Conservation (phyloP, 2,888 invertebrate species). For the Dendrolimus houi region DNA sequence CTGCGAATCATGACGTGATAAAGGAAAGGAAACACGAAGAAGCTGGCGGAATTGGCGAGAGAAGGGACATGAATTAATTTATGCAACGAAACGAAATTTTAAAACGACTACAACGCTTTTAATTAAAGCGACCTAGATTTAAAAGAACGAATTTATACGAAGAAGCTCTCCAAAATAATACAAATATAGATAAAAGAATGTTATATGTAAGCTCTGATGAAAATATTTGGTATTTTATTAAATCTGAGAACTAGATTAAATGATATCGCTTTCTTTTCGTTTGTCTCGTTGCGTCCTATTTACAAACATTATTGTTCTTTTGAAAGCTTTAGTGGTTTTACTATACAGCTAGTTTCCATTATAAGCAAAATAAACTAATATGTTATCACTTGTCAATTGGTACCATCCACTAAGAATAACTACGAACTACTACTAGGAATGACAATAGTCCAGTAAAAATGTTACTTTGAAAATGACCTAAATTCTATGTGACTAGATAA, state of each 20-base stretch:
- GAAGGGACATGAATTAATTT: slow-evolving; percentile 2
- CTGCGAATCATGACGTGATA: slow-evolving; percentile 19
- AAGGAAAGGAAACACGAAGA: slow-evolving; percentile 18
- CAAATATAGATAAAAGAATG: slow-evolving; percentile 4
- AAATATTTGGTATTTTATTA: neutral
- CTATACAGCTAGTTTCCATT: too few relatives aligned
- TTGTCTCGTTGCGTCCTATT: neutral
- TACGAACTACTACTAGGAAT: too few relatives aligned
- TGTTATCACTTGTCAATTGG: too few relatives aligned
- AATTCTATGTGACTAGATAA: too few relatives aligned
- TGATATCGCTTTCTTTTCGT: neutral
- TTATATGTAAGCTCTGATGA: neutral
- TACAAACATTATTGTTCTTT: neutral
- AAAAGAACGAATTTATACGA: neutral
- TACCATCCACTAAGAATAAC: too few relatives aligned
- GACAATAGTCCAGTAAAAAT: too few relatives aligned
- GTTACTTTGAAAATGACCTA: too few relatives aligned
- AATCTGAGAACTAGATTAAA: neutral
- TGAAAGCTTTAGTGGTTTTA: too few relatives aligned
- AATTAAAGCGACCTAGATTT: neutral
- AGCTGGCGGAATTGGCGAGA: slow-evolving; percentile 13
- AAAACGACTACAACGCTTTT: slow-evolving; percentile 1
- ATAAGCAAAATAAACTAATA: too few relatives aligned
- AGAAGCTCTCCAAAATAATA: slow-evolving; percentile 14
- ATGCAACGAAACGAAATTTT: neutral